Conservation (phyloP, 2,888 invertebrate species). For the Corythucha ciliata region DNA sequence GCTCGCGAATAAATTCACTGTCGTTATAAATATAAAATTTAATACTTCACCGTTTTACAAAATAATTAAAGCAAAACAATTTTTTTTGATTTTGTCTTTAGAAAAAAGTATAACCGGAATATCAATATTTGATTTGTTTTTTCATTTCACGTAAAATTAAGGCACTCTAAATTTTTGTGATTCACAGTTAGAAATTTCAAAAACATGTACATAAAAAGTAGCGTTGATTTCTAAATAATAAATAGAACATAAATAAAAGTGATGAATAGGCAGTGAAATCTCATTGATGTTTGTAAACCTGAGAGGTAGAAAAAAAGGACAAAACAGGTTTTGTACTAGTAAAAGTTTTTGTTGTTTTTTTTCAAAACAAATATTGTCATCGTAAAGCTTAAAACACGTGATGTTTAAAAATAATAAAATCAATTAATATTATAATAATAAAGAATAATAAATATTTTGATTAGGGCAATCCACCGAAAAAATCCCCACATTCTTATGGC, state of each 20-base stretch:
- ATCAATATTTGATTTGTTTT: slow-evolving; percentile 17
- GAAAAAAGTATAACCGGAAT: slow-evolving; percentile 3
- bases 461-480: too few relatives aligned
- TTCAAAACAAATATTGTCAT: too few relatives aligned
- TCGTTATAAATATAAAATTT: slow-evolving; percentile 24
- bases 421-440: too few relatives aligned
- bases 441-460: too few relatives aligned
- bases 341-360: too few relatives aligned
- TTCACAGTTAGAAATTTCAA: slow-evolving; percentile 1
- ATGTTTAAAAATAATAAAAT: too few relatives aligned
- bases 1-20: slow-evolving; percentile 5
- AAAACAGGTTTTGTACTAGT: too few relatives aligned
- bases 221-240: not conserved
- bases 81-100: slow-evolving; percentile 6
- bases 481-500: too few relatives aligned
- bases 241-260: slow-evolving; percentile 1
- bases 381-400: too few relatives aligned
- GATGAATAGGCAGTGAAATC: slow-evolving; percentile 7
- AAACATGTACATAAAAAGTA: slow-evolving; percentile 1
- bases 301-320: too few relatives aligned
- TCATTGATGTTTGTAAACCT: too few relatives aligned
- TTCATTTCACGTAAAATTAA: not conserved
- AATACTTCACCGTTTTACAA: slow-evolving; percentile 29
- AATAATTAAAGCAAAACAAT: slow-evolving; percentile 26
- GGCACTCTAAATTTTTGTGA: not conserved